Percentiles rank a stretch among this genome's conserved stretches.
Evolutionary conservation across 2,113 vertebrate species (phyloP).

Genomic region (Perognathus longimembris): DNA sequence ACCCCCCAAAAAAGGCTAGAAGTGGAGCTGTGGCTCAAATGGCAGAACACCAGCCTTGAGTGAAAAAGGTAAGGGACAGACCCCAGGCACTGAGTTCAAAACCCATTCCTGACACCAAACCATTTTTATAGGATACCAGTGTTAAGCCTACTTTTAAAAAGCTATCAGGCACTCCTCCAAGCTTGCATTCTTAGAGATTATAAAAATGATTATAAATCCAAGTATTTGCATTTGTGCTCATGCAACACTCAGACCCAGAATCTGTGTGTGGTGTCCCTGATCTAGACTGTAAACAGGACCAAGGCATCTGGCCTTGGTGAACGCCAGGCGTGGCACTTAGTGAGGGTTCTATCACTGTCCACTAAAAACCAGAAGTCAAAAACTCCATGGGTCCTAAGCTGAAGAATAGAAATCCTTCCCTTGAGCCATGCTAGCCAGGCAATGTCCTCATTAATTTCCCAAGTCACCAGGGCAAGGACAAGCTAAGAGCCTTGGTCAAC

Average conservation of each 20-base stretch:
- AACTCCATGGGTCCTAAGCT: not conserved
- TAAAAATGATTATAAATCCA: slow-evolving; percentile 8
- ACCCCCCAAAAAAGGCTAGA: too few relatives aligned
- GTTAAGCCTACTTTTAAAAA: too few relatives aligned
- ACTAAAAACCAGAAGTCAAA: not conserved
- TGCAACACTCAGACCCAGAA: not conserved
- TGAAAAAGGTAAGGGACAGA: too few relatives aligned
- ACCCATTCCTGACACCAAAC: too few relatives aligned
- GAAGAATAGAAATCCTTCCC: not conserved
- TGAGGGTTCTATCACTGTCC: not conserved
- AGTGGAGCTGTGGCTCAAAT: too few relatives aligned
- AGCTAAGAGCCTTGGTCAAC: not conserved
- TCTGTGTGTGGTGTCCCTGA: not conserved
- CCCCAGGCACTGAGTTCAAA: too few relatives aligned
- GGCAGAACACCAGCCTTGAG: too few relatives aligned
- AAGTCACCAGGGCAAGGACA: not conserved
- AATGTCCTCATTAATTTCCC: not conserved
- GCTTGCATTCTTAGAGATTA: not conserved
- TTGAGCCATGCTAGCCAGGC: not conserved
- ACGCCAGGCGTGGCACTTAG: not conserved
- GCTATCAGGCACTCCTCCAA: too few relatives aligned
- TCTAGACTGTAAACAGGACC: slow-evolving; percentile 4
- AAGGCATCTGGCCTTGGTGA: not conserved
- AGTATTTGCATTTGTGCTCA: not conserved
- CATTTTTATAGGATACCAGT: too few relatives aligned